Percentiles rank a stretch among this genome's conserved stretches.
These are phyloP conservation scores for Sclerodermus sp. DNA, from an alignment of 2,888 invertebrate genomes.

Conservation along the genomic window DNA sequence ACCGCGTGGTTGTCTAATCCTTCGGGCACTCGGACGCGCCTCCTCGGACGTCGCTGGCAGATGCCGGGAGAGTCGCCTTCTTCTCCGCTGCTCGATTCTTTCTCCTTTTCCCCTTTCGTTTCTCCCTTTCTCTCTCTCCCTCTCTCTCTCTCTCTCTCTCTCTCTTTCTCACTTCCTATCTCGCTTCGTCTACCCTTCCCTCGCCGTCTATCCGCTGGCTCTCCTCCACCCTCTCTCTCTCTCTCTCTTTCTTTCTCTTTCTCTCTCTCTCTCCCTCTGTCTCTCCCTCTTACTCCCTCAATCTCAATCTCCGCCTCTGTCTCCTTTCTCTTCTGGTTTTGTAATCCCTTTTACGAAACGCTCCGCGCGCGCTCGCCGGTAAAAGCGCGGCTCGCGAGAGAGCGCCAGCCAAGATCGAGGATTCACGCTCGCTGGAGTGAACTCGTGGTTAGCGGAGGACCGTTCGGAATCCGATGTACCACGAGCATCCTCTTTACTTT, in stretches of 20 bases:
- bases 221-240: background rate
- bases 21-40: background rate
- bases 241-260: slow-evolving; percentile 8
- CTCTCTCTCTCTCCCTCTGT: slow-evolving; percentile 9
- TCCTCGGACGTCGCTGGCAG: background rate
- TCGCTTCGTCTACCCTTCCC: slow-evolving; percentile 13
- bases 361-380: slow-evolving; percentile 26
- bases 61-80: too few species aligned
- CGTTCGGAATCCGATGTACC: too few species aligned
- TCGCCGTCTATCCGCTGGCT: background rate
- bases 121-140: background rate
- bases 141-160: too few species aligned
- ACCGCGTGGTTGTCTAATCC: too few species aligned
- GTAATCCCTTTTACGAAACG: slow-evolving; percentile 51
- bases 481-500: background rate
- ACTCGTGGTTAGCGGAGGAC: too few species aligned
- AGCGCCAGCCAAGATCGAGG: background rate
- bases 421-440: too few species aligned
- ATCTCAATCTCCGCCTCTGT: slow-evolving; percentile 31
- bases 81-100: slow-evolving; percentile 5
- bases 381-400: slow-evolving; percentile 15
- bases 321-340: slow-evolving; percentile 45
- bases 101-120: slow-evolving; percentile 8
- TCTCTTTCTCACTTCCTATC: background rate
- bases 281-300: slow-evolving; percentile 25